Conservation (phyloP, 2,797 vertebrate genomes). For the Sebastes miniatus region DNA sequence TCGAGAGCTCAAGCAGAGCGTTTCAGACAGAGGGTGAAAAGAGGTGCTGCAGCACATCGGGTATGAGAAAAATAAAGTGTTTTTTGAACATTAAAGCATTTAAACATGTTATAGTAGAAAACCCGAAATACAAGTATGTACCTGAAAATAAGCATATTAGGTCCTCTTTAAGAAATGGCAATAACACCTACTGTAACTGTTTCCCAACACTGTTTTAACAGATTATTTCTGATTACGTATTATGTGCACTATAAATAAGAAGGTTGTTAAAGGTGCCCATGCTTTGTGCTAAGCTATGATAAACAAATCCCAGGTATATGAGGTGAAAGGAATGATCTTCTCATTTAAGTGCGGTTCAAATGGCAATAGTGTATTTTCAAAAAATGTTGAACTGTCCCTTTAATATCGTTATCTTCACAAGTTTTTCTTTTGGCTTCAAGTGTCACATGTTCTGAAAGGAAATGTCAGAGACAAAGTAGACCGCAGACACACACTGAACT, state of each 20-base stretch:
- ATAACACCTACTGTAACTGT: neutral
- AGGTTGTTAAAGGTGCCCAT: neutral
- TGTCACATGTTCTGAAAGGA: neutral
- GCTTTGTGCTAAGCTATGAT: neutral
- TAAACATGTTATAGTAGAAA: no score
- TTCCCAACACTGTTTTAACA: neutral
- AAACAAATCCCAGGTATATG: neutral
- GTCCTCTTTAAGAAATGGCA: neutral
- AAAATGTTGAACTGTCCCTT: neutral
- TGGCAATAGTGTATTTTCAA: neutral
- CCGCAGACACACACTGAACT: neutral
- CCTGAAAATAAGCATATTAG: no score
- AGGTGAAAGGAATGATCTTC: neutral
- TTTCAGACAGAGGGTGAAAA: no score
- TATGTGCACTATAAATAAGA: neutral
- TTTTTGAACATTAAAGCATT: no score
- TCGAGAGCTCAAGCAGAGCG: no score
- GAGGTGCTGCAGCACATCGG: accelerated
- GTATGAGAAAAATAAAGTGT: no score
- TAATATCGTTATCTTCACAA: neutral
- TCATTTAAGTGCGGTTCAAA: neutral
- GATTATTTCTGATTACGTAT: neutral
- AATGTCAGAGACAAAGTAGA: neutral
- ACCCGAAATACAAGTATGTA: no score
- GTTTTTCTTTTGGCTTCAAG: neutral